phyloP scores from a whole-genome alignment of 2,113 vertebrate genomes.

The Daubentonia madagascariensis region DNA sequence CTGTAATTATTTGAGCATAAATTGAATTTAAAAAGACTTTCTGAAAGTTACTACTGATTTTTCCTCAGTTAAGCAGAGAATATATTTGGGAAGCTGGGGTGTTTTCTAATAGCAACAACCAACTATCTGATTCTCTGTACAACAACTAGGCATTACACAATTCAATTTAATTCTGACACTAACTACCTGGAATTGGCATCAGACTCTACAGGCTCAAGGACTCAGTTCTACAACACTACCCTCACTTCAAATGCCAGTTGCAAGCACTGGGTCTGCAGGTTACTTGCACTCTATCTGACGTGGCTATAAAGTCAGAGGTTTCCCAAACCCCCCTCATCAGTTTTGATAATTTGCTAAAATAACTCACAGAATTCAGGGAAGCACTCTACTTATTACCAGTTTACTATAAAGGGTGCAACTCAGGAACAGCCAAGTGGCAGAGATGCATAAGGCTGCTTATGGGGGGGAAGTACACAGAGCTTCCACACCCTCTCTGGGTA shows the following conservation, averaged over 20 bases:
- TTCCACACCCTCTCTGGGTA: not conserved
- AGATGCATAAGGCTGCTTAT: not conserved
- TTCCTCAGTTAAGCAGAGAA: not conserved
- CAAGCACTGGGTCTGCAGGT: not conserved
- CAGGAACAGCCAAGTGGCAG: too few species aligned
- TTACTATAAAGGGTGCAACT: not conserved
- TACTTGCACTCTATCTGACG: not conserved
- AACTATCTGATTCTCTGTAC: not conserved
- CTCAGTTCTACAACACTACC: not conserved
- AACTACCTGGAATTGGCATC: not conserved
- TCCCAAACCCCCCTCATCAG: not conserved
- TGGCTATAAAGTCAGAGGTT: not conserved
- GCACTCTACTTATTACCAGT: not conserved
- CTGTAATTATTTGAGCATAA: slow-evolving; percentile 27
- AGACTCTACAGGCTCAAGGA: not conserved
- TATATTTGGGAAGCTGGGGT: not conserved
- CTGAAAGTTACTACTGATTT: slow-evolving; percentile 1
- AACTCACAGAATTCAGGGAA: not conserved
- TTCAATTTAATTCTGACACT: not conserved
- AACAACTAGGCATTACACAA: not conserved
- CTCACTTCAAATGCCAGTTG: not conserved
- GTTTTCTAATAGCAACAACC: not conserved
- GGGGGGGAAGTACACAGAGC: not conserved
- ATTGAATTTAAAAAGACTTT: slow-evolving; percentile 50
- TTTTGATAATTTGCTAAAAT: not conserved